A percentile compares a stretch with the other conserved stretches of the same genome.
These are phyloP conservation scores for Perca flavescens DNA, from an alignment of 2,113 vertebrate genomes.

Conservation along the genomic window DNA sequence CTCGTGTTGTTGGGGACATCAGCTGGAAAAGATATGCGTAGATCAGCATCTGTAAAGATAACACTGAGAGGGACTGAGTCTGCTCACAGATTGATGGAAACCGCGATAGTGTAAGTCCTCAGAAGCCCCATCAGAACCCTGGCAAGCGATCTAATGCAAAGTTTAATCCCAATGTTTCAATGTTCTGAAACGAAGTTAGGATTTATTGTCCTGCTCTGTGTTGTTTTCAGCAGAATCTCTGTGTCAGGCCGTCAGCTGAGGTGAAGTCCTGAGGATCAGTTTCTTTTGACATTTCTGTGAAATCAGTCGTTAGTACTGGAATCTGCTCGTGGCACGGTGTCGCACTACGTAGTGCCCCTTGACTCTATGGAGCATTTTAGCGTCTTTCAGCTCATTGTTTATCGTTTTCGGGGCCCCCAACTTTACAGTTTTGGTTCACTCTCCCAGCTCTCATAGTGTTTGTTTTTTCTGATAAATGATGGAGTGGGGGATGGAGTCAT, in stretches of 20 bases:
- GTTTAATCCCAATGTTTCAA: not conserved
- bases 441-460: no score
- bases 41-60: not conserved
- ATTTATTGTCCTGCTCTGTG: slow-evolving; percentile 15
- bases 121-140: slow-evolving; percentile 17
- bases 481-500: no score
- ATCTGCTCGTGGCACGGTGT: not conserved
- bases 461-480: no score
- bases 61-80: not conserved
- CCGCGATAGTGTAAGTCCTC: slow-evolving; percentile 9
- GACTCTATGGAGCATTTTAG: no score
- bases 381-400: no score
- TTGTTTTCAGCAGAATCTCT: slow-evolving; percentile 17
- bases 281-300: not conserved
- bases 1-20: not conserved
- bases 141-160: slow-evolving; percentile 41
- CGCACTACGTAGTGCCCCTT: no score
- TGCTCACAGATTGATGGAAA: slow-evolving; percentile 30
- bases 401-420: no score
- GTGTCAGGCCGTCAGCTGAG: slow-evolving; percentile 28
- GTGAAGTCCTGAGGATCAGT: not conserved
- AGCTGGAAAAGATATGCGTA: not conserved
- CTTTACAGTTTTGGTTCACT: no score
- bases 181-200: slow-evolving; percentile 8
- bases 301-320: not conserved